These are phyloP conservation scores for Prunella fulvescens DNA, from an alignment of 2,113 vertebrate genomes.

Conservation along the genomic window DNA sequence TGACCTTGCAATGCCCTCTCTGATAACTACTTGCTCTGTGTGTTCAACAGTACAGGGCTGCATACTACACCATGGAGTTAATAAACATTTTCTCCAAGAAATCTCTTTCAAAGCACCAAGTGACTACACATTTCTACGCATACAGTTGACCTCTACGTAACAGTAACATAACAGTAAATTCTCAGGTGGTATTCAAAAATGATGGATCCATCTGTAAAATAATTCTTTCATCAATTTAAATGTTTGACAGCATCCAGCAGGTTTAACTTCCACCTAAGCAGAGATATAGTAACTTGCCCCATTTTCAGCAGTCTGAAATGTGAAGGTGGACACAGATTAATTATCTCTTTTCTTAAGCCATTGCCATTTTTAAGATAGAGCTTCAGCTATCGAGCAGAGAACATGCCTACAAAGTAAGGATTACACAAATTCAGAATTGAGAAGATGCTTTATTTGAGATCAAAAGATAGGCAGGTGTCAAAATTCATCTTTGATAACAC, in stretches of 20 bases:
- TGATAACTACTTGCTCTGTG: neutral
- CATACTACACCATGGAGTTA: neutral
- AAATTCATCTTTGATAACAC: slow-evolving; percentile 49
- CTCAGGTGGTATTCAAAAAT: neutral
- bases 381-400: neutral
- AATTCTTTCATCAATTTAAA: slow-evolving; percentile 25
- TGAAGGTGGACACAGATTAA: slow-evolving; percentile 59
- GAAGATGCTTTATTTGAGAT: slow-evolving; percentile 48
- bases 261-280: neutral
- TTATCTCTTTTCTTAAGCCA: slow-evolving; percentile 52
- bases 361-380: slow-evolving; percentile 52
- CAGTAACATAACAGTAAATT: neutral
- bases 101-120: neutral
- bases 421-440: slow-evolving; percentile 26
- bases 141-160: neutral
- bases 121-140: neutral
- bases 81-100: slow-evolving; percentile 42
- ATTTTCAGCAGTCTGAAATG: slow-evolving; percentile 9
- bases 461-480: slow-evolving; percentile 66
- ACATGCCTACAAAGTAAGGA: slow-evolving; percentile 27
- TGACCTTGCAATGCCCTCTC: neutral
- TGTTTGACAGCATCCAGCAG: slow-evolving; percentile 12
- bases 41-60: neutral
- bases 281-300: neutral
- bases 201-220: neutral